These are phyloP conservation scores for Luehdorfia chinensis DNA, from an alignment of 1,140 invertebrate species.

Conservation along the genomic window DNA sequence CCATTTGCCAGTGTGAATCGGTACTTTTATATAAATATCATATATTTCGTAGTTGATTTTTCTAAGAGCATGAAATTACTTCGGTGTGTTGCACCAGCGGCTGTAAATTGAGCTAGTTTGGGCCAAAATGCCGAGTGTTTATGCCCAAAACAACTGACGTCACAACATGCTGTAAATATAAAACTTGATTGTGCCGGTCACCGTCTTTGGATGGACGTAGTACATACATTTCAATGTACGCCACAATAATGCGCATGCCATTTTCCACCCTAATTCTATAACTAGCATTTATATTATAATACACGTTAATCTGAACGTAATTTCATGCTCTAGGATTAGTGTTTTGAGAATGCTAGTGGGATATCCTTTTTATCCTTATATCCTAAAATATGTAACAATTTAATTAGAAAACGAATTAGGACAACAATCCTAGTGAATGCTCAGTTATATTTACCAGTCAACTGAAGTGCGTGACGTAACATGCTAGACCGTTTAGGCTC, in stretches of 20 bases:
- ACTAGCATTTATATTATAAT: no score
- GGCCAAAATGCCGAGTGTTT: background rate
- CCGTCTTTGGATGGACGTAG: no score
- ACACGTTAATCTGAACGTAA: no score
- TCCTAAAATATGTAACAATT: slow-evolving; percentile 22
- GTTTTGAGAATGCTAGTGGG: slow-evolving; percentile 73
- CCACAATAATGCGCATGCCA: no score
- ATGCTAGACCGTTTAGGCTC: slow-evolving; percentile 57
- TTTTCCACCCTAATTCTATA: no score
- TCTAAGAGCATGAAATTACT: slow-evolving; percentile 65
- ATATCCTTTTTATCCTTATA: slow-evolving; percentile 42
- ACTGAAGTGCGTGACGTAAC: slow-evolving; percentile 23
- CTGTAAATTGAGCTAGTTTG: slow-evolving; percentile 2
- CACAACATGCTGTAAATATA: background rate
- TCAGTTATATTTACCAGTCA: slow-evolving; percentile 3
- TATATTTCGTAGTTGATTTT: slow-evolving; percentile 49
- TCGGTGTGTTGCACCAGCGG: slow-evolving; percentile 1
- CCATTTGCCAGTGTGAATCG: slow-evolving; percentile 69
- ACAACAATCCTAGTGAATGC: slow-evolving; percentile 7
- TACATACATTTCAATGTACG: no score
- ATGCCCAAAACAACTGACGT: background rate
- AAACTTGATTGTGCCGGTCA: no score
- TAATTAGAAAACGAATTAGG: slow-evolving; percentile 2
- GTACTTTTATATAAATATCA: slow-evolving; percentile 46
- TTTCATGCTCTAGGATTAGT: slow-evolving; percentile 69